Percentiles rank a stretch among this genome's conserved stretches.
Conservation (phyloP, 2,797 vertebrate species). For the Peromyscus melanophrys region DNA sequence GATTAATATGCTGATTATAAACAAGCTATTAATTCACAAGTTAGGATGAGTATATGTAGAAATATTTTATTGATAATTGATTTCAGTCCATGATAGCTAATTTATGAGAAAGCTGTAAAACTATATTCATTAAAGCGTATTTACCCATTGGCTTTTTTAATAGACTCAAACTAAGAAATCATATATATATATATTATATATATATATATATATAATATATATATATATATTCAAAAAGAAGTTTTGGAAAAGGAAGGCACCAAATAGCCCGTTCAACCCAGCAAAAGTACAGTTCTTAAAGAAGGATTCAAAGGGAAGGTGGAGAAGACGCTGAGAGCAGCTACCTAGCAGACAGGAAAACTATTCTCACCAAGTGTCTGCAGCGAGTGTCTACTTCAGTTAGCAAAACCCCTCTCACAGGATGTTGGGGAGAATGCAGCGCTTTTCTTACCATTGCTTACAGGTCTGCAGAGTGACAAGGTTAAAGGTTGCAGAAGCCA, state of each 20-base stretch:
- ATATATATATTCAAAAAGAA: neutral
- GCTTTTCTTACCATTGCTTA: neutral
- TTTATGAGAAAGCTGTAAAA: constrained; percentile 67
- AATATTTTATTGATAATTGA: constrained; percentile 51
- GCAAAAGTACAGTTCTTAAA: neutral
- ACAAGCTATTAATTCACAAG: constrained; percentile 35
- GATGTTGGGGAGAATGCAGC: neutral
- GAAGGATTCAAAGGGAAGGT: constrained; percentile 19
- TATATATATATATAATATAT: neutral
- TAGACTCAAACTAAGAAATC: constrained; percentile 27
- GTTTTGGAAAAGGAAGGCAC: constrained; percentile 31
- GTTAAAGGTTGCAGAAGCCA: neutral
- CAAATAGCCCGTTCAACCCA: constrained; percentile 27
- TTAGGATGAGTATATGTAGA: constrained; percentile 45
- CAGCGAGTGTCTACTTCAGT: neutral
- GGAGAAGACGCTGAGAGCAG: neutral
- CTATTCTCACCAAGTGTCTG: neutral
- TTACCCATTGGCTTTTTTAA: constrained; percentile 50
- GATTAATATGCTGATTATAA: constrained; percentile 14
- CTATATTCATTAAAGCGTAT: constrained; percentile 48
- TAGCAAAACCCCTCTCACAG: neutral
- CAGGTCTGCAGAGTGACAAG: no score
- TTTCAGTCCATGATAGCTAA: constrained; percentile 66
- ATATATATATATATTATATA: neutral
- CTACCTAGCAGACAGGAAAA: neutral